Evolutionary conservation across 2,113 vertebrate genomes (phyloP), one percentile per base, ranked within the genome.

Genomic region (Hylia prasina): DNA sequence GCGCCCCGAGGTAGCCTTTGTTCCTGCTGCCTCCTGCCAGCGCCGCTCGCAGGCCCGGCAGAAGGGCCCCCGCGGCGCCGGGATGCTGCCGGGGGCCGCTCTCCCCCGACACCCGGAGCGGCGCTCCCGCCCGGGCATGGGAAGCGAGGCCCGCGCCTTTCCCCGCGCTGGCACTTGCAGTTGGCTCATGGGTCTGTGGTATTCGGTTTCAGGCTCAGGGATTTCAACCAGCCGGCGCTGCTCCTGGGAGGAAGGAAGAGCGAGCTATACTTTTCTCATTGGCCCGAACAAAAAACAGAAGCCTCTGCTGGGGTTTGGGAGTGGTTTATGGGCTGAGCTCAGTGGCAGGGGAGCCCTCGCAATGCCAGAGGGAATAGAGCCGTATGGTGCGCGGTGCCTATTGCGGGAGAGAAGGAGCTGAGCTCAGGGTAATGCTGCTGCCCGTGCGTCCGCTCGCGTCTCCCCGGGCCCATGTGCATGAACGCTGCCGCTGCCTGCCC

Each of bases 241-340:
- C 95, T 96, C 95, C 93, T 94, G 96, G 94, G 93, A 95, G 96
- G 95, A 97, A 94, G 96, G 95, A 96, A 96, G 96, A 94, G 87
- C 57, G 91, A 95, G 89, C 96, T 94, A 89, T 93, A 96, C 96
- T 96, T 96, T 96, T 86, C 95, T 96, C 96, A 95, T 94, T 95
- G 96, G 95, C 96, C 95, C 94, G 95, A 93, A 94, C 90, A 92
- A 95, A 95, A 96, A 94, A 96, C 94, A 95, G 96, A 95, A 96
- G 94, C 93, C 94, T 97, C 96, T 96, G 96, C 95, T 96, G 84
- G 94, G 95, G 87, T 94, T 90, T 95, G 94, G 95, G 95, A 96
- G 95, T 89, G 94, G 96, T 94, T 87, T 91, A 92, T 73, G 95
- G 94, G 93, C 96, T 96, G 81, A 91, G 96, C 94, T 92, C 78